These are phyloP conservation scores for Tragelaphus strepsiceros DNA, from an alignment of 2,113 vertebrate species.

Conservation along the genomic window DNA sequence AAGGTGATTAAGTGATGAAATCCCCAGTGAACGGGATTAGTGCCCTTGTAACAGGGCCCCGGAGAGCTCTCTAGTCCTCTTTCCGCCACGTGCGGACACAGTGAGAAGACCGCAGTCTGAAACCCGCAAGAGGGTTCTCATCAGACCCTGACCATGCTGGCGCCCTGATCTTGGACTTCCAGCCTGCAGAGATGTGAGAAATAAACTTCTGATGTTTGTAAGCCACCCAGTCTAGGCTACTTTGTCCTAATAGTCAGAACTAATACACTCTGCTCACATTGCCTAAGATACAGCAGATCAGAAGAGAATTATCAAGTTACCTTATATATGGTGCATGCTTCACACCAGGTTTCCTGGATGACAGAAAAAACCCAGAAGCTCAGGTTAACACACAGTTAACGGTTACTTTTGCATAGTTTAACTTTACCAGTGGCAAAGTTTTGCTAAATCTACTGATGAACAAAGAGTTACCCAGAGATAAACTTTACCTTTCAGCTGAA, in stretches of 20 bases:
- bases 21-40: neutral
- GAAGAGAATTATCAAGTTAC: conserved; percentile 75
- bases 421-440: neutral
- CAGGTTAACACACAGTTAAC: conserved; percentile 22
- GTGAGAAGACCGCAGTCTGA: neutral
- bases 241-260: neutral
- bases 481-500: conserved; percentile 83
- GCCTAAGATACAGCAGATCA: neutral
- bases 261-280: neutral
- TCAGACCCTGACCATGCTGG: neutral
- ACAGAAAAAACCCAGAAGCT: conserved; percentile 38
- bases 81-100: neutral
- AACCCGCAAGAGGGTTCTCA: neutral
- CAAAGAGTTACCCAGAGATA: neutral
- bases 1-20: neutral
- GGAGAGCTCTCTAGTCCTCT: neutral
- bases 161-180: neutral
- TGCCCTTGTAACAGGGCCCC: neutral
- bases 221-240: neutral
- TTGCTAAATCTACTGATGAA: neutral
- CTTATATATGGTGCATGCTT: conserved; percentile 90
- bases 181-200: neutral
- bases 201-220: neutral
- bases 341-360: conserved; percentile 76
- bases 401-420: neutral